Percentiles rank a stretch among this genome's conserved stretches.
These are phyloP conservation scores for Paratrypauchen microcephalus DNA, from an alignment of 2,797 vertebrate genomes.

Conservation along the genomic window DNA sequence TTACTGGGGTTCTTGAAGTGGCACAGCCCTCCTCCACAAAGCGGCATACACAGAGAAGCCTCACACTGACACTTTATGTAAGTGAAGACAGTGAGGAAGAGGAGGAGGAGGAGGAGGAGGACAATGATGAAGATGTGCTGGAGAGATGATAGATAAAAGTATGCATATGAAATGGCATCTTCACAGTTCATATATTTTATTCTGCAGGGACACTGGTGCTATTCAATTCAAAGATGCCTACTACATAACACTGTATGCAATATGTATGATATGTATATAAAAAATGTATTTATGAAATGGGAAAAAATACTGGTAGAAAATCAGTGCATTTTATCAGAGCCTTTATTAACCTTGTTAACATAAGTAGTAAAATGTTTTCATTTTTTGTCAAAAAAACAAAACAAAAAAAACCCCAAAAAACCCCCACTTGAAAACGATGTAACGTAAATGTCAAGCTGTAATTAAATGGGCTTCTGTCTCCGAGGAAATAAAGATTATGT, in stretches of 20 bases:
- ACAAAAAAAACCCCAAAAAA: no score
- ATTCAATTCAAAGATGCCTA: constrained; percentile 11
- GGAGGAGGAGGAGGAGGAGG: constrained; percentile 38
- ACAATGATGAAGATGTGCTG: constrained; percentile 43
- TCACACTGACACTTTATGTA: constrained; percentile 59
- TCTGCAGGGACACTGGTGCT: neutral
- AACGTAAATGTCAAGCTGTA: neutral
- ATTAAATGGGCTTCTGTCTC: neutral
- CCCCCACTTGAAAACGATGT: no score
- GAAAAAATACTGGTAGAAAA: neutral
- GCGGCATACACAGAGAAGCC: constrained; percentile 59
- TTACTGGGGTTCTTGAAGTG: constrained; percentile 55
- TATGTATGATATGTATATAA: constrained; percentile 3
- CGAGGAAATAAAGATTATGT: neutral
- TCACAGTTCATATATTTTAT: constrained; percentile 8
- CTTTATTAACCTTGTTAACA: no score
- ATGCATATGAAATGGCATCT: constrained; percentile 19
- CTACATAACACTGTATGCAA: constrained; percentile 6
- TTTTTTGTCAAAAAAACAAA: no score
- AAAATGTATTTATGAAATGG: neutral
- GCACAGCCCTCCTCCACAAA: constrained; percentile 53
- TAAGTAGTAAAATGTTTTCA: no score
- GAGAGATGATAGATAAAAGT: constrained; percentile 36
- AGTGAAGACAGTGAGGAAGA: constrained; percentile 41
- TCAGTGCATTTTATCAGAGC: no score